These are phyloP conservation scores for Tympanoctomys barrerae DNA, from an alignment of 2,797 vertebrate species.

Conservation along the genomic window DNA sequence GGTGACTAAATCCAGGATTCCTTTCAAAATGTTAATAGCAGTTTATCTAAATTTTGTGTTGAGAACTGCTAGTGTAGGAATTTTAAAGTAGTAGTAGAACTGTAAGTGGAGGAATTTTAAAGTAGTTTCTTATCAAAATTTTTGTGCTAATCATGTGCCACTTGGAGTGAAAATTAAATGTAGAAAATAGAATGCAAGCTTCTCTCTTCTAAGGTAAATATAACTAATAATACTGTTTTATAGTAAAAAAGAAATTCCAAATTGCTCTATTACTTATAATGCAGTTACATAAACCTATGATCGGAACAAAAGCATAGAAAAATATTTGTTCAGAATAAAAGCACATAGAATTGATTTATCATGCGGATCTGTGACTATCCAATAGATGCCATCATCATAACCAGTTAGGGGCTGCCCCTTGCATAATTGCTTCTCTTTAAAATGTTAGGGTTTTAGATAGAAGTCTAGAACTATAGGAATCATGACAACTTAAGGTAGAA, in stretches of 20 bases:
- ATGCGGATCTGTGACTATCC: not conserved
- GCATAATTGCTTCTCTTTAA: not conserved
- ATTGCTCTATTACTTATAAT: not conserved
- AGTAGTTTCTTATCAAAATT: constrained; percentile 58
- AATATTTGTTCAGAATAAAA: constrained; percentile 25
- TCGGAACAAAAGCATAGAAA: not conserved
- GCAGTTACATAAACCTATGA: not conserved
- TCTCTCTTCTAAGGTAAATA: constrained; percentile 67
- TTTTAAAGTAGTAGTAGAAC: not conserved
- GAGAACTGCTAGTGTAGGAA: constrained; percentile 54
- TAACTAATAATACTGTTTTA: constrained; percentile 23
- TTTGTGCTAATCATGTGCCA: constrained; percentile 48
- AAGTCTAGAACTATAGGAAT: not conserved
- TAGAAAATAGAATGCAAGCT: not conserved
- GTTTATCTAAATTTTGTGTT: constrained; percentile 64
- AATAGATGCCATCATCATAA: not conserved
- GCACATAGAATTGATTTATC: not conserved
- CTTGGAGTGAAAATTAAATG: constrained; percentile 33
- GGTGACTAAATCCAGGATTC: constrained; percentile 41
- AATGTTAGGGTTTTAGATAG: not conserved
- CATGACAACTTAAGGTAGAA: not conserved
- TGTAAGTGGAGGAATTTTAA: constrained; percentile 46
- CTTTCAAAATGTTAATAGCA: constrained; percentile 53
- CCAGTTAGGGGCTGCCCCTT: not conserved
- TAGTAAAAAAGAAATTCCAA: constrained; percentile 26